These are phyloP conservation scores for Peromyscus nudipes DNA, from an alignment of 2,797 vertebrate genomes.

Conservation along the genomic window DNA sequence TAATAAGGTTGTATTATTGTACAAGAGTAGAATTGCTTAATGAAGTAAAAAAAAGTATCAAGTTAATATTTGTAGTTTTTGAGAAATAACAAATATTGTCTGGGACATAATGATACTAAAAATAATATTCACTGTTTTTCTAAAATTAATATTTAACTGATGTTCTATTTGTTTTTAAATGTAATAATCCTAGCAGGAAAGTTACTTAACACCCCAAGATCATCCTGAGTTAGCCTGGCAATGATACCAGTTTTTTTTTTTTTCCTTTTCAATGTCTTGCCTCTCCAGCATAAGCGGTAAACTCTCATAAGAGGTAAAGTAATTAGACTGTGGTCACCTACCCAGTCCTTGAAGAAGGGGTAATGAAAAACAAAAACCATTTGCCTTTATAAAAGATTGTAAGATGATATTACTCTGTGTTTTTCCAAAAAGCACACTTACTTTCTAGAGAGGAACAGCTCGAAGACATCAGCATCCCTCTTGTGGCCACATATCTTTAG, in stretches of 20 bases:
- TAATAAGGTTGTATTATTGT: neutral
- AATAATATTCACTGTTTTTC: neutral
- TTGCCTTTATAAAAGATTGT: conserved; percentile 54
- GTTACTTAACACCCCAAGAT: neutral
- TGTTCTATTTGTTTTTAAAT: conserved; percentile 2
- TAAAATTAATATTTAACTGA: conserved; percentile 32
- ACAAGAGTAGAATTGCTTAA: neutral
- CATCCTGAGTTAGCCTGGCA: neutral
- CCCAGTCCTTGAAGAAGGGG: neutral
- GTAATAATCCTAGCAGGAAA: neutral
- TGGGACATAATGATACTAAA: neutral
- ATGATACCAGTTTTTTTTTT: conserved; percentile 27
- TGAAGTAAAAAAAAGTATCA: neutral
- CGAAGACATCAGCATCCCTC: conserved; percentile 87
- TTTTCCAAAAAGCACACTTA: conserved; percentile 84
- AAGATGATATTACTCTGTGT: conserved; percentile 12
- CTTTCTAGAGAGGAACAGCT: conserved; percentile 89
- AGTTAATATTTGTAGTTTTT: conserved; percentile 42
- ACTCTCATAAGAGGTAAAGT: neutral
- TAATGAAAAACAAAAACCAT: neutral
- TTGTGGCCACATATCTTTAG: conserved; percentile 87
- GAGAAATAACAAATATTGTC: neutral
- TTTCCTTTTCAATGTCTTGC: neutral
- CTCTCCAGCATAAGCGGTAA: neutral
- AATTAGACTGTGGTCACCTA: neutral